Evolutionary conservation across 2,888 invertebrate species (phyloP).

Genomic region (Subacronicta megacephala): DNA sequence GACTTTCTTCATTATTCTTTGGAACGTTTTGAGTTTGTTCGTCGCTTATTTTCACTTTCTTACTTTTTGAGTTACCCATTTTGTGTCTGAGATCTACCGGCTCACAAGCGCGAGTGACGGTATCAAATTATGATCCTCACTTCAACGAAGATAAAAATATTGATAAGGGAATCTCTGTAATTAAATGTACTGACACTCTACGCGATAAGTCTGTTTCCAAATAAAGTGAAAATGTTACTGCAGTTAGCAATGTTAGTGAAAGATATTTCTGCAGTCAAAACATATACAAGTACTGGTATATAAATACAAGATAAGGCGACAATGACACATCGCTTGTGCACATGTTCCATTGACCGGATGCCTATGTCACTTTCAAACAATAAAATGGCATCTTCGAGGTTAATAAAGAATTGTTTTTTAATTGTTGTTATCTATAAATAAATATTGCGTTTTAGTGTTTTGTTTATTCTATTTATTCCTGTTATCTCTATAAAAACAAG

Average conservation of each 20-base stretch:
- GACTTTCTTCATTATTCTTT: conserved; percentile 64
- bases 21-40: conserved; percentile 67
- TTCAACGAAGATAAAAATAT: conserved; percentile 60
- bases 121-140: conserved; percentile 50
- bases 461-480: background rate
- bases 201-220: conserved; percentile 72
- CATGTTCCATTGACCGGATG: conserved; percentile 73
- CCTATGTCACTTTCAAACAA: conserved; percentile 54
- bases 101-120: conserved; percentile 55
- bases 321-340: conserved; percentile 82
- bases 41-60: conserved; percentile 81
- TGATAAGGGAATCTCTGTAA: conserved; percentile 69
- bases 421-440: conserved; percentile 5
- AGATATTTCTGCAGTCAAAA: conserved; percentile 71
- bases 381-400: conserved; percentile 32
- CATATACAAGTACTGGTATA: conserved; percentile 70
- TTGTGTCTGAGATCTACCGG: conserved; percentile 63
- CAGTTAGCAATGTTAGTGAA: conserved; percentile 65
- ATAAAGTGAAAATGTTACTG: conserved; percentile 78
- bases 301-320: conserved; percentile 79
- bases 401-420: conserved; percentile 27
- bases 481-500: background rate
- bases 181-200: conserved; percentile 64
- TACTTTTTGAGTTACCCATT: conserved; percentile 85
- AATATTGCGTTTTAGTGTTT: conserved; percentile 8